Conservation (phyloP, 2,888 invertebrate species). For the Sesia bembeciformis region DNA sequence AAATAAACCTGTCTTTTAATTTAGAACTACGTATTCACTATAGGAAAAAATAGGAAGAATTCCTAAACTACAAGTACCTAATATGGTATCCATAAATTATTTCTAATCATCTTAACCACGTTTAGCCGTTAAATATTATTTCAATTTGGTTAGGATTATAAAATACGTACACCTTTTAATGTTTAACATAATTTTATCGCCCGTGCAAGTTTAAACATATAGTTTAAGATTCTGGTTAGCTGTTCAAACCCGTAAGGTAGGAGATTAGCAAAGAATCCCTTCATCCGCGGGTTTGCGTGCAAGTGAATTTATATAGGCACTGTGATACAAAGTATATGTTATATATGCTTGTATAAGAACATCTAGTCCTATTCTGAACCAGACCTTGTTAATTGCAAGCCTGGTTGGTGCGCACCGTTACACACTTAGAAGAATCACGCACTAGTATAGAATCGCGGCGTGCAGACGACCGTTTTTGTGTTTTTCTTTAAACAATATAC, state of each 20-base stretch:
- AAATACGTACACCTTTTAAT: not conserved
- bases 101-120: not conserved
- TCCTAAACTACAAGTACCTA: too few relatives aligned
- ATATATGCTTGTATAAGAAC: constrained; percentile 5
- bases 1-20: too few relatives aligned
- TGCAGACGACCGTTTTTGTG: too few relatives aligned
- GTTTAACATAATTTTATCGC: not conserved
- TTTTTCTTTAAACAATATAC: too few relatives aligned
- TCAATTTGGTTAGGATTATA: not conserved
- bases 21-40: too few relatives aligned
- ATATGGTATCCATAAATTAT: not conserved
- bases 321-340: not conserved
- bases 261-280: constrained; percentile 11
- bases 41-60: too few relatives aligned
- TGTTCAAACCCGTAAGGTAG: constrained; percentile 12
- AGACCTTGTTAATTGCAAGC: constrained; percentile 44
- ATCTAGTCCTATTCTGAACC: constrained; percentile 33
- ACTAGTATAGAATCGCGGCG: not conserved
- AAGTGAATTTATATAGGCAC: constrained; percentile 3
- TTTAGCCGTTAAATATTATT: not conserved
- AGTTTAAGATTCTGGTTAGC: not conserved
- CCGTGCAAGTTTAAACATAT: not conserved
- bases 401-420: constrained; percentile 38
- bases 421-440: constrained; percentile 6
- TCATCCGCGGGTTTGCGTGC: constrained; percentile 6